Base-by-base conservation (phyloP, 2,797 vertebrate genomes). In the Leptoclinus maculatus region DNA sequence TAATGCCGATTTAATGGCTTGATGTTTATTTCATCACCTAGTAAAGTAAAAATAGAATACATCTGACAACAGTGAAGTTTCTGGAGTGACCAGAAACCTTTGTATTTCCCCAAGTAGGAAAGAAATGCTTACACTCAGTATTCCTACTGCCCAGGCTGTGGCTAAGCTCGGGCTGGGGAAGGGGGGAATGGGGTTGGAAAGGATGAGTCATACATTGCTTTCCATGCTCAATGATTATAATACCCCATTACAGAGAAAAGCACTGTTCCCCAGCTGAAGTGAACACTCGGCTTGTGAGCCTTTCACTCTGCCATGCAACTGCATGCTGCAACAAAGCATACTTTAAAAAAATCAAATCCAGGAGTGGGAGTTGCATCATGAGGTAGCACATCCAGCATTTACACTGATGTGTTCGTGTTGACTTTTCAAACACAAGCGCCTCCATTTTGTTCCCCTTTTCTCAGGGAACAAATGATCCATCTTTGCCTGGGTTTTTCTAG, bases 181-280 rank as follows among this genome's bases (percentile, higher is more conserved):
- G 38, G 60, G 89, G 88, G 88, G 85, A 82, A 75, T 81, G 81
- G 79, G 89, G 85, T 92, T 89, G 94, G 93, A 94, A 94, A 94
- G 89, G 88, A 94, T 94, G 94, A 95, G 82, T 95, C 93, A 94
- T 87, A 74, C 93, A 88, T 86, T 85, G 88, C 92, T 93, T 93
- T 94, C 94, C 92, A 93, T 92, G 92, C 92, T 93, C 83, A 84
- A 90, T 93, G 89, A 92, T 92, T 93, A 94, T 92, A 92, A 93
- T 93, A 91, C 88, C 90, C 89, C 78, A 90, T 93, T 92, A 94
- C 92, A 91, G 84, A 91, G 88, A 90, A 91, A 88, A 88, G 91
- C 70, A 86, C 89, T 93, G 92, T 92, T 91, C 89, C 83, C 83
- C 87, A 87, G 85, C 79, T 87, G 65, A 87, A 91, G 71, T 72